Conservation (phyloP, 2,888 invertebrate genomes). For the Acanthosepion lycidas region DNA sequence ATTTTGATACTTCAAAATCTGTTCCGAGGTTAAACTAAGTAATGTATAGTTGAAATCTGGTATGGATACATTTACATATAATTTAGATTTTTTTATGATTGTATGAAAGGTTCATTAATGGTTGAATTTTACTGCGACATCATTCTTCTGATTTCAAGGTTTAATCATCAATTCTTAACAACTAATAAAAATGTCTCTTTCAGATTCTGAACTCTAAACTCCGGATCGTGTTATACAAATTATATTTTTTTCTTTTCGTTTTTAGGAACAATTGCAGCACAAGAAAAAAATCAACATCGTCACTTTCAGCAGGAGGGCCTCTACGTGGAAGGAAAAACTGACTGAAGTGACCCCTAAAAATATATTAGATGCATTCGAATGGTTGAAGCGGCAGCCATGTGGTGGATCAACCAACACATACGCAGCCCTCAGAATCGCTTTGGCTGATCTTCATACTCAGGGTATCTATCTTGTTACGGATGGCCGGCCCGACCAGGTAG, state of each 20-base stretch:
- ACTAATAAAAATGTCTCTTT: too few relatives aligned
- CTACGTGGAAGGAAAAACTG: conserved; percentile 72
- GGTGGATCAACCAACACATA: conserved; percentile 75
- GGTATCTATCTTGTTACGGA: conserved; percentile 75
- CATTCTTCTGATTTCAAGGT: too few relatives aligned
- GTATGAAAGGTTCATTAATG: too few relatives aligned
- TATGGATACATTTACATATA: too few relatives aligned
- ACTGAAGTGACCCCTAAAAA: conserved; percentile 73
- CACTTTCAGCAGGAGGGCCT: conserved; percentile 70
- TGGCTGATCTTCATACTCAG: conserved; percentile 72
- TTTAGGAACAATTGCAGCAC: conserved; percentile 74
- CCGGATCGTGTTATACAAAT: too few relatives aligned
- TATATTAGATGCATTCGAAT: conserved; percentile 70
- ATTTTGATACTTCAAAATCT: too few relatives aligned
- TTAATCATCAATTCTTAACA: too few relatives aligned
- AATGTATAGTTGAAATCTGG: too few relatives aligned
- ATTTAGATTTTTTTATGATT: too few relatives aligned
- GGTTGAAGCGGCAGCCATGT: conserved; percentile 71
- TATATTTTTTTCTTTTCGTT: not conserved
- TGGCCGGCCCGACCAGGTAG: conserved; percentile 74
- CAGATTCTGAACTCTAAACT: too few relatives aligned
- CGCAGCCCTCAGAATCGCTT: conserved; percentile 71
- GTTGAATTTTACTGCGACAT: too few relatives aligned
- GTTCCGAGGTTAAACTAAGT: too few relatives aligned
- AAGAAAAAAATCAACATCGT: conserved; percentile 74